Evolutionary conservation across 2,888 invertebrate genomes (phyloP).

Genomic region (Drosophila tanythrix): DNA sequence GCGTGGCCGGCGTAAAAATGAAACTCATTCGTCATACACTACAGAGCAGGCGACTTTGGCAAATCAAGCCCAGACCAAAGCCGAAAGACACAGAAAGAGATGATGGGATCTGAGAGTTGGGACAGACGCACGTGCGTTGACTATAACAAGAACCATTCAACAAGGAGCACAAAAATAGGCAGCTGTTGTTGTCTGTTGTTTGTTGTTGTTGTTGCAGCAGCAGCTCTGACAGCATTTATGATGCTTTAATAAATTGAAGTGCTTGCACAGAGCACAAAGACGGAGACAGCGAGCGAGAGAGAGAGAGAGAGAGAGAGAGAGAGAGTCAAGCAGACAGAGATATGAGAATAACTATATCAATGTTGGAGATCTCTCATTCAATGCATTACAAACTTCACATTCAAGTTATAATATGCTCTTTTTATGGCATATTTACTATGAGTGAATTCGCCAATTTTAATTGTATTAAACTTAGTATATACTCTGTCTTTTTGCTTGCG

Average conservation of each 20-base stretch:
- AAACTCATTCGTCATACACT: constrained; percentile 74
- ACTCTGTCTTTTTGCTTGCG: neutral
- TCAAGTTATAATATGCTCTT: neutral
- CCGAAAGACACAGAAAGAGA: neutral
- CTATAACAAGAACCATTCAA: constrained; percentile 25
- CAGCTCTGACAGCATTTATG: constrained; percentile 72
- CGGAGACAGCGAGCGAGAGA: neutral
- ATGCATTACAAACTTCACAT: neutral
- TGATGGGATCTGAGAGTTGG: constrained; percentile 14
- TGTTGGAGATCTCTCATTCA: neutral
- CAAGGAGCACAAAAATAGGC: neutral
- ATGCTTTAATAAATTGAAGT: constrained; percentile 78
- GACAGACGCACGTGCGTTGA: constrained; percentile 63
- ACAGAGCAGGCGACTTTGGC: constrained; percentile 33
- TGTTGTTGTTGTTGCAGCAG: constrained; percentile 29
- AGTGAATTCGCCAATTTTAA: neutral
- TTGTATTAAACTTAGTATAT: neutral
- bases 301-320: neutral
- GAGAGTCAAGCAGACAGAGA: neutral
- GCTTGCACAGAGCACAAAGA: constrained; percentile 43
- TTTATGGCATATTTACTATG: neutral
- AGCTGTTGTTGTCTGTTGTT: constrained; percentile 19
- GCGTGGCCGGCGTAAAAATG: constrained; percentile 66
- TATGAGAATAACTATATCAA: neutral
- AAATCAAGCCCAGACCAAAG: neutral